A percentile compares a stretch with the other conserved stretches of the same genome.
Conservation (phyloP, 2,888 invertebrate species). For the Loripinus fragilis region DNA sequence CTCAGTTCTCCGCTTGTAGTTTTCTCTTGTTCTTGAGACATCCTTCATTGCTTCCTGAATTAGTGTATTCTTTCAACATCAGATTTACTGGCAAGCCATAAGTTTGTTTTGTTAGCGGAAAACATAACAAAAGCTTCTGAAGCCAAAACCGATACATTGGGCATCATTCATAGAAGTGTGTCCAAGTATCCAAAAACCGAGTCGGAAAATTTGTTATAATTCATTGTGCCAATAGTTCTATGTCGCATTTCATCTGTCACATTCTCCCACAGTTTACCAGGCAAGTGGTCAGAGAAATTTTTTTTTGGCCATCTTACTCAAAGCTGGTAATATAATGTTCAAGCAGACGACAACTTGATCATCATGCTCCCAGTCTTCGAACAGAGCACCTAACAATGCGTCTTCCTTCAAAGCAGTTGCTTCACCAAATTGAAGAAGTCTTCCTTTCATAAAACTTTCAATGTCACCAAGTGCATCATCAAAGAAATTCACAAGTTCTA, state of each 20-base stretch:
- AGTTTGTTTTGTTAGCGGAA: slow-evolving; percentile 42
- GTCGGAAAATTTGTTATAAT: slow-evolving; percentile 43
- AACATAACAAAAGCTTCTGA: slow-evolving; percentile 49
- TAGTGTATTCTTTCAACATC: slow-evolving; percentile 29
- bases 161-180: slow-evolving; percentile 33
- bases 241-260: background rate
- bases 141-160: slow-evolving; percentile 28
- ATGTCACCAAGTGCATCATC: slow-evolving; percentile 10
- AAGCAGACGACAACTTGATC: background rate
- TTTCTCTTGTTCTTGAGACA: background rate
- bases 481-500: slow-evolving; percentile 26
- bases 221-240: background rate
- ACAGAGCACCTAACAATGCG: background rate
- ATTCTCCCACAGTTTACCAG: slow-evolving; percentile 22
- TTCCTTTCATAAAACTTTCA: slow-evolving; percentile 12
- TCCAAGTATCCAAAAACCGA: slow-evolving; percentile 44
- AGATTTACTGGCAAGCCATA: slow-evolving; percentile 40
- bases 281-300: slow-evolving; percentile 20
- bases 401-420: slow-evolving; percentile 9
- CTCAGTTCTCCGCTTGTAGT: background rate
- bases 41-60: slow-evolving; percentile 20
- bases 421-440: slow-evolving; percentile 5
- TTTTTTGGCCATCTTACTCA: slow-evolving; percentile 13
- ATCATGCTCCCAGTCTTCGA: background rate
- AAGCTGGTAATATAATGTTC: background rate